Conservation (phyloP, 2,113 vertebrate species). For the Macquaria ambigua region DNA sequence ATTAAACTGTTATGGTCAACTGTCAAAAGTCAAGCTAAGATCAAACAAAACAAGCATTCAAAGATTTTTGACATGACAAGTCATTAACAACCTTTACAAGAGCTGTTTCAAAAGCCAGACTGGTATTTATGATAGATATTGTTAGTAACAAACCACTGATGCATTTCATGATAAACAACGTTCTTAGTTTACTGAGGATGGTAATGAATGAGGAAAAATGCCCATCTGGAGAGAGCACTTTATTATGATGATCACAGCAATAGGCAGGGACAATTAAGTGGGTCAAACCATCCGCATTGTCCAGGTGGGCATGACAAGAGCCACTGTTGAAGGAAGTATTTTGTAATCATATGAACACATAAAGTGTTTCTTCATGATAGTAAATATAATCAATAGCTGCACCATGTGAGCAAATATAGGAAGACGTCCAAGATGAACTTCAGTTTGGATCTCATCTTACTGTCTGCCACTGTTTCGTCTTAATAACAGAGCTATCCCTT, state of each 20-base stretch:
- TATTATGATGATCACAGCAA: not conserved
- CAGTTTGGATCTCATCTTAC: not conserved
- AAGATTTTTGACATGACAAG: not conserved
- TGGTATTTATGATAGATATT: not conserved
- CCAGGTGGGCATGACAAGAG: not conserved
- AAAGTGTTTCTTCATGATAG: not conserved
- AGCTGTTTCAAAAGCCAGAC: not conserved
- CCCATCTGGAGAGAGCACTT: not conserved
- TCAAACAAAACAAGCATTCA: not conserved
- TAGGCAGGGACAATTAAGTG: not conserved
- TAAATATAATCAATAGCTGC: not conserved
- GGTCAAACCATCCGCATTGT: not conserved
- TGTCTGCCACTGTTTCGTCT: not conserved
- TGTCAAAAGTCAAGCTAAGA: not conserved
- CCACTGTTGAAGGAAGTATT: not conserved
- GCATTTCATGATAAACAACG: not conserved
- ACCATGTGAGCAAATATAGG: not conserved
- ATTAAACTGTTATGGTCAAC: not conserved
- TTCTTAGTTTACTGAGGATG: not conserved
- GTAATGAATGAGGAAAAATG: not conserved
- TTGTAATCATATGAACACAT: not conserved
- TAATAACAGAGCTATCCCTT: not conserved
- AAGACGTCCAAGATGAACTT: not conserved
- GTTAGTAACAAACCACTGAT: not conserved
- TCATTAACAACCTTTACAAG: not conserved